A percentile compares a stretch with the other conserved stretches of the same genome.
These are phyloP conservation scores for Paedocypris sp. DNA, from an alignment of 2,113 vertebrate genomes.

Conservation along the genomic window DNA sequence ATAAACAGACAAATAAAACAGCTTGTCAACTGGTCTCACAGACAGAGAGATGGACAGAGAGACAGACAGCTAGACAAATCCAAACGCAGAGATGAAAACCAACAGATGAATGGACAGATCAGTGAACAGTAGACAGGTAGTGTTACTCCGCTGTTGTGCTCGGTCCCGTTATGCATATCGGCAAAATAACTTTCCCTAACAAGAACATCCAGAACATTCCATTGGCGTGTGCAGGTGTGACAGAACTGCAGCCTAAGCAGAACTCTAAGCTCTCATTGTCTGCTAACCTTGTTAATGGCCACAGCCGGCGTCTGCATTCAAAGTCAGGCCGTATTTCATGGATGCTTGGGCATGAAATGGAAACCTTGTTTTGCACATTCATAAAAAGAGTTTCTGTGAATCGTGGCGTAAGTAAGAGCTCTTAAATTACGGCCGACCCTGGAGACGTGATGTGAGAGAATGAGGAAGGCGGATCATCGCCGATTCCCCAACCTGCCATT, in stretches of 20 bases:
- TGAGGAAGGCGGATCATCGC: background rate
- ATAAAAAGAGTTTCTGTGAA: constrained; percentile 45
- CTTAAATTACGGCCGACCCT: constrained; percentile 47
- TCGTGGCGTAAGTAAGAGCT: constrained; percentile 39
- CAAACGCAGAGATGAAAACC: no score
- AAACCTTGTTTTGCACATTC: constrained; percentile 53
- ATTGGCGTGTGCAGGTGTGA: background rate
- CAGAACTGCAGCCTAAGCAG: background rate
- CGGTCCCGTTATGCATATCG: no score
- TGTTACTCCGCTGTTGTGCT: no score
- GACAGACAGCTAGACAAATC: no score
- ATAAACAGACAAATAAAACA: no score
- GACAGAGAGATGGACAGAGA: no score
- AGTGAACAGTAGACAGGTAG: no score
- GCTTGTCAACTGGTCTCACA: no score
- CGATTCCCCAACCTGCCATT: constrained; percentile 24
- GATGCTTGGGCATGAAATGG: constrained; percentile 54
- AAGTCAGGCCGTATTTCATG: constrained; percentile 48
- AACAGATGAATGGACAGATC: no score
- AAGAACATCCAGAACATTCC: background rate
- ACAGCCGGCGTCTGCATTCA: constrained; percentile 35
- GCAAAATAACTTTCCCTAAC: background rate
- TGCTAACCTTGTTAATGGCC: constrained; percentile 39
- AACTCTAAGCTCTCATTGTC: background rate
- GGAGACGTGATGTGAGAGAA: constrained; percentile 7